Evolutionary conservation across 2,113 vertebrate species (phyloP).

Genomic region (Xiphorhynchus elegans): DNA sequence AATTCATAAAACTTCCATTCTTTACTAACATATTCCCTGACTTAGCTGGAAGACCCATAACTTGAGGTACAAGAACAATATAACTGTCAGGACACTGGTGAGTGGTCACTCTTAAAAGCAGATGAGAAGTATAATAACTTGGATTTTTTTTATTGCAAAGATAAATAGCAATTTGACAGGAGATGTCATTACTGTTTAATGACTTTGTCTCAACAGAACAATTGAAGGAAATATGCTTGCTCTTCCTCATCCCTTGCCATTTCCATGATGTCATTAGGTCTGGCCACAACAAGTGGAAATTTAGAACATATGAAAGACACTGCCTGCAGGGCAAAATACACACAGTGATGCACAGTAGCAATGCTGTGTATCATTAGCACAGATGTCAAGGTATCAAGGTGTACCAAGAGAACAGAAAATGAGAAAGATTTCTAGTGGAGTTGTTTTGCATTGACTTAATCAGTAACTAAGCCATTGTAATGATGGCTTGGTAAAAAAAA

Average conservation of each 20-base stretch:
- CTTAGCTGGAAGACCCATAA: not conserved
- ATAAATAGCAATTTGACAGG: constrained; percentile 47
- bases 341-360: not conserved
- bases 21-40: not conserved
- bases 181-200: constrained; percentile 59
- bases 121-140: not conserved
- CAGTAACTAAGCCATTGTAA: not conserved
- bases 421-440: not conserved
- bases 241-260: constrained; percentile 47
- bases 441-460: not conserved
- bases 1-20: not conserved
- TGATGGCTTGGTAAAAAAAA: not conserved
- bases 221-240: constrained; percentile 60
- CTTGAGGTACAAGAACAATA: not conserved
- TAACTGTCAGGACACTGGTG: not conserved
- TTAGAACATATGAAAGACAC: not conserved
- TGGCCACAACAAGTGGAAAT: constrained; percentile 51
- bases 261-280: constrained; percentile 57
- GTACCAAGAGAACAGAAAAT: not conserved
- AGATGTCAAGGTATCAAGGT: not conserved
- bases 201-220: constrained; percentile 53
- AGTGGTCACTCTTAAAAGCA: not conserved
- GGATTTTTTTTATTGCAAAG: constrained; percentile 39
- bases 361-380: fast-evolving
- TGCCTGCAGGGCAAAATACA: not conserved